Conservation (phyloP, 2,113 vertebrate species). For the Ramphastos sulfuratus region DNA sequence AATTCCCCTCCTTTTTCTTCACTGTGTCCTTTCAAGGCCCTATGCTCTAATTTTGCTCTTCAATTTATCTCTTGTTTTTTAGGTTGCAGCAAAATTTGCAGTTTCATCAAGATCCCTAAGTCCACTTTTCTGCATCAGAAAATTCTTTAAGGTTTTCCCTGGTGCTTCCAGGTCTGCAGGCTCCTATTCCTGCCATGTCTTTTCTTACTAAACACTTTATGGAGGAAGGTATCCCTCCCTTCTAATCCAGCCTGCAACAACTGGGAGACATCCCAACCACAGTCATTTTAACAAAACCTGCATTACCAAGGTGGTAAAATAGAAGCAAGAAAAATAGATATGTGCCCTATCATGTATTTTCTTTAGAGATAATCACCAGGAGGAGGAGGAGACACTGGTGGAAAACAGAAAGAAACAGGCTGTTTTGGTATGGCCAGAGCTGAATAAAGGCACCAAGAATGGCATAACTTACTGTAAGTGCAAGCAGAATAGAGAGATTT, state of each 20-base stretch:
- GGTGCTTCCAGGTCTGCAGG: background rate
- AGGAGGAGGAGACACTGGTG: background rate
- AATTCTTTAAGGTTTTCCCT: background rate
- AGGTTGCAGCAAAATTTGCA: background rate
- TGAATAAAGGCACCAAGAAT: background rate
- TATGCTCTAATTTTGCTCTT: background rate
- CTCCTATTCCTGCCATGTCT: background rate
- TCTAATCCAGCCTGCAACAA: background rate
- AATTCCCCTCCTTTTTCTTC: background rate
- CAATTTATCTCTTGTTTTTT: background rate
- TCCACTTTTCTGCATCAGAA: background rate
- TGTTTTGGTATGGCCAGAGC: background rate
- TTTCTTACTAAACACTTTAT: background rate
- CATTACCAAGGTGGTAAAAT: background rate
- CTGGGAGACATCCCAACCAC: background rate
- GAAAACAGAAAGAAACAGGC: background rate
- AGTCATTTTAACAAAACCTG: background rate
- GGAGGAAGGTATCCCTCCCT: background rate
- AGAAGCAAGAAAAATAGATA: background rate
- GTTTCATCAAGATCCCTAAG: background rate
- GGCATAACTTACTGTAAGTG: background rate
- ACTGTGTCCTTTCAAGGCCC: background rate
- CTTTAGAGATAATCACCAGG: background rate
- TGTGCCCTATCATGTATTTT: fast-evolving
- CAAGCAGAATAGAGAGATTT: background rate